Evolutionary conservation across 2,888 invertebrate species (phyloP).

Genomic region (Drosophila differens): DNA sequence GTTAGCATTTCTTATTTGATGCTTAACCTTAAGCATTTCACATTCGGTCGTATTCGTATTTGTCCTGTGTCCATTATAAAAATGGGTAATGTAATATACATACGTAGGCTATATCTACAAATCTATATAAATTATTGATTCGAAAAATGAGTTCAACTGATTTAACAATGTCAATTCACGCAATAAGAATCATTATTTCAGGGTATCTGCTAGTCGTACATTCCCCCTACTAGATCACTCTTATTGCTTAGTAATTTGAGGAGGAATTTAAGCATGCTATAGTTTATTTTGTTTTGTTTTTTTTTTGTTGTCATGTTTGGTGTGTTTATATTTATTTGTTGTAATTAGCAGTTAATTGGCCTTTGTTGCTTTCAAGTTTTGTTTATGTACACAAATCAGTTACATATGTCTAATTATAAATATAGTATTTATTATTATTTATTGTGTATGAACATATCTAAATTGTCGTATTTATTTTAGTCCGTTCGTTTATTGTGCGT

Average conservation of each 20-base stretch:
- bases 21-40: constrained; percentile 62
- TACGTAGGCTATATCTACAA: not conserved
- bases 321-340: constrained; percentile 27
- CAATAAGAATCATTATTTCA: not conserved
- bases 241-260: constrained; percentile 3
- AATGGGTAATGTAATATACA: not conserved
- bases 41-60: constrained; percentile 11
- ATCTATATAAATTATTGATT: not conserved
- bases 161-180: not conserved
- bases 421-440: constrained; percentile 18
- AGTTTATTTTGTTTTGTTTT: not conserved
- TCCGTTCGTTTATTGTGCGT: constrained; percentile 44
- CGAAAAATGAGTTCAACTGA: not conserved
- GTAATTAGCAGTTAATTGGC: constrained; percentile 65
- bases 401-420: not conserved
- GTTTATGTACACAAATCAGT: constrained; percentile 41
- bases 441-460: constrained; percentile 23
- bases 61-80: not conserved
- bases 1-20: constrained; percentile 35
- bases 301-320: constrained; percentile 2
- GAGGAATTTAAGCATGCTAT: not conserved
- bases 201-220: not conserved
- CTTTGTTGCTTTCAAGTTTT: constrained; percentile 51
- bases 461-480: constrained; percentile 39
- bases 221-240: not conserved